Base-by-base conservation (phyloP, 2,888 invertebrate species). In the Malthinus seriepunctatus region DNA sequence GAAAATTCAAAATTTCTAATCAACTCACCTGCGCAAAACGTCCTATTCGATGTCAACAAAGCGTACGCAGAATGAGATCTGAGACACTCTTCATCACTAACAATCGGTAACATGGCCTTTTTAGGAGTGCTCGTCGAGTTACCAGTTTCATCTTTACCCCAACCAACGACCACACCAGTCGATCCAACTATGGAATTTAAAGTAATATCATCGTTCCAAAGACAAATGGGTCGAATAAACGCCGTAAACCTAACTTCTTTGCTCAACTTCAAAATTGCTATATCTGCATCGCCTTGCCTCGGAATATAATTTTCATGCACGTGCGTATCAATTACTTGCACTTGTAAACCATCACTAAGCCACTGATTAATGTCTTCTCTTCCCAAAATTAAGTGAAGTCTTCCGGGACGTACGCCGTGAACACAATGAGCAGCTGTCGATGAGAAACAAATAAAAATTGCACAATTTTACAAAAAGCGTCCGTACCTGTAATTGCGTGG, bases 1-100 rank as follows among this genome's bases (percentile, higher is more conserved):
- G n/a, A n/a, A 23, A 23, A 23, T 3, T 2, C 23, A 23, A 23
- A 23, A 2, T 23, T 23, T 23, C 23, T 3, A 23, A 23, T 37
- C 12, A 42, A n/a, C 6, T 1, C 12, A 84, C 85, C 87, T 56
- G 87, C 88, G 69, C 88, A 88, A 39, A 87, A 80, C 0, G 87
- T 87, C 15, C 78, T 83, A 12, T 79, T 71, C 1, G 83, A 82
- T 0, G 78, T 80, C 33, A 69, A 60, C 6, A 61, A 51, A 2
- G 51, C 38, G 56, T 63, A 69, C 37, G 78, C 79, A 0, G 76
- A 66, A 23, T 80, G 80, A 63, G 83, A 84, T 58, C 81, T 80
- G 9, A 82, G 77, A 69, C 86, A 86, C 10, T 77, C 78, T 3
- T 79, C 79, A 47, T 83, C 81, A 63, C 81, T 81, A 31, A 85